These are phyloP conservation scores for Hylaeus anthracinus DNA, from an alignment of 1,140 invertebrate genomes.

Conservation along the genomic window DNA sequence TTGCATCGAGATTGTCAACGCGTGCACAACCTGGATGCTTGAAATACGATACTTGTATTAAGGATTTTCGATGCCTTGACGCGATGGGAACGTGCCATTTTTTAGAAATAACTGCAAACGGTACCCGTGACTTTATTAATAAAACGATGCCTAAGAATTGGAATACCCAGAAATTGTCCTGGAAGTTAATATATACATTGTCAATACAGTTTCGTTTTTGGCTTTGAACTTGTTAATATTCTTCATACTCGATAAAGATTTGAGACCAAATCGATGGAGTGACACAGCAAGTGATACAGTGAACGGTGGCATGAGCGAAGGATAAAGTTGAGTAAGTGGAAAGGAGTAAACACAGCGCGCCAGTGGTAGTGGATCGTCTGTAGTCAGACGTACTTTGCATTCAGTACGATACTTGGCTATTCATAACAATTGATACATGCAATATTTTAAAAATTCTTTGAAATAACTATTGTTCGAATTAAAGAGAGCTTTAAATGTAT, in stretches of 20 bases:
- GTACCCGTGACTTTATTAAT: no score
- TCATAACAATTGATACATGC: neutral
- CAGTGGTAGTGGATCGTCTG: neutral
- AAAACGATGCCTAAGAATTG: no score
- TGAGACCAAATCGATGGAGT: no score
- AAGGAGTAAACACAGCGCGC: neutral
- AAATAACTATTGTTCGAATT: neutral
- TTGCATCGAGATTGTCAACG: slow-evolving; percentile 9
- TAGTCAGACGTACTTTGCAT: neutral
- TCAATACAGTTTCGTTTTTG: no score
- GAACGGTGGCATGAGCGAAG: neutral
- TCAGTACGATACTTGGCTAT: neutral
- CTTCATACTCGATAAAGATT: no score
- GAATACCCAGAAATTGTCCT: no score
- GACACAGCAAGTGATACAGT: neutral
- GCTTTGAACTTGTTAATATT: no score
- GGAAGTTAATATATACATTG: no score
- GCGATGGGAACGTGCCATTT: no score
- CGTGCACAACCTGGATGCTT: neutral
- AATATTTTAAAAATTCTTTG: neutral
- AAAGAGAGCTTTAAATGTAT: neutral
- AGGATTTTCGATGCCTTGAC: slow-evolving; percentile 10
- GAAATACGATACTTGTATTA: slow-evolving; percentile 29
- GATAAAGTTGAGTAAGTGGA: neutral
- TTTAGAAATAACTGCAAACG: no score